Conservation (phyloP, 2,113 vertebrate genomes). For the Prunella fulvescens region DNA sequence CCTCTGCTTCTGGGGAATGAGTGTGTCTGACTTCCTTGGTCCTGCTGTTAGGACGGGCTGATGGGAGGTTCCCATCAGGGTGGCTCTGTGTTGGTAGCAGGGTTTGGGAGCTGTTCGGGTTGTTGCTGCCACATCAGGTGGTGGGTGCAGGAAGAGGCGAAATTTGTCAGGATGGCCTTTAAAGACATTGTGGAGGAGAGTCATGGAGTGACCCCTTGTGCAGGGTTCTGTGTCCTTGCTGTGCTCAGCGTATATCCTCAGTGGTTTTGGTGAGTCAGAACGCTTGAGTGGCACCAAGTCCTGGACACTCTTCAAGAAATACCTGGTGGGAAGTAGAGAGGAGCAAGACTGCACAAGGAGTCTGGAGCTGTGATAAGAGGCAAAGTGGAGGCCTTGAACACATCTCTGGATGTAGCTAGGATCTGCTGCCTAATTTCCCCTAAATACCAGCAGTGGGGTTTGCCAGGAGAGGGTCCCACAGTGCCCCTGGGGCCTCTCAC, state of each 20-base stretch:
- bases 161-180: fast-evolving
- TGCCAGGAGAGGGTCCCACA: fast-evolving
- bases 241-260: fast-evolving
- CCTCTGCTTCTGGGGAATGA: not conserved
- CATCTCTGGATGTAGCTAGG: not conserved
- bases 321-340: not conserved
- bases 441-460: not conserved
- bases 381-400: not conserved
- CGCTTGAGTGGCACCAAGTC: not conserved
- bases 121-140: not conserved
- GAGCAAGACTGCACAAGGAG: not conserved
- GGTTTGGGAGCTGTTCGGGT: not conserved
- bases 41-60: not conserved
- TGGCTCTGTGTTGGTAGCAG: fast-evolving
- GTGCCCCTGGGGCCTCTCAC: fast-evolving
- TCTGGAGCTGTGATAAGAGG: not conserved
- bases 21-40: not conserved
- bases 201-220: not conserved
- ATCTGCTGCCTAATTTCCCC: not conserved
- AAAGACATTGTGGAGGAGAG: not conserved
- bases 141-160: not conserved
- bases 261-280: not conserved
- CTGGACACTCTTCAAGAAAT: not conserved
- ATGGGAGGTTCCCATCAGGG: not conserved
- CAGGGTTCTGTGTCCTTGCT: not conserved